These are phyloP conservation scores for Lissocephala sabroskyi DNA, from an alignment of 2,888 invertebrate genomes.

Conservation along the genomic window DNA sequence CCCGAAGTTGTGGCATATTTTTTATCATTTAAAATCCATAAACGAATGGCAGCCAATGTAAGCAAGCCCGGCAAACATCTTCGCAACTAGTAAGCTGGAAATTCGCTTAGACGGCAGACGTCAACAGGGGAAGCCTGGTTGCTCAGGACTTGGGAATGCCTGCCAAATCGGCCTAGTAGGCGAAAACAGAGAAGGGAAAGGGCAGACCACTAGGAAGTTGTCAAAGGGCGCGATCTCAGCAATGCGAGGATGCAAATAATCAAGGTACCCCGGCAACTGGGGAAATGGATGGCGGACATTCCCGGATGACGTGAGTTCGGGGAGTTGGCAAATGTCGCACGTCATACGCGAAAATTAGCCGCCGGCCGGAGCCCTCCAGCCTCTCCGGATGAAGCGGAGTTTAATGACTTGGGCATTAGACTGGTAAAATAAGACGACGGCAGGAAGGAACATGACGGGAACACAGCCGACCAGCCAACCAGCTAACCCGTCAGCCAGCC, in stretches of 20 bases:
- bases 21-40: conserved; percentile 60
- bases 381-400: conserved; percentile 28
- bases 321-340: conserved; percentile 26
- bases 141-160: no score
- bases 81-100: neutral
- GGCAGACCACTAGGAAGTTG: conserved; percentile 39
- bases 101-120: conserved; percentile 27
- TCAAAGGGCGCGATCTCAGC: conserved; percentile 52
- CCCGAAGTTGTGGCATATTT: conserved; percentile 31
- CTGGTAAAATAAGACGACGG: no score
- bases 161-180: neutral
- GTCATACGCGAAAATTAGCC: conserved; percentile 63
- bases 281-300: neutral
- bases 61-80: neutral
- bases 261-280: neutral
- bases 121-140: no score
- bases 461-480: no score
- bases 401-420: conserved; percentile 60
- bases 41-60: conserved; percentile 24
- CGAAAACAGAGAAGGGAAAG: neutral
- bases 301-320: neutral
- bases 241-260: conserved; percentile 34
- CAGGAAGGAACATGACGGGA: neutral
- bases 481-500: no score
- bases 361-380: conserved; percentile 14